These are phyloP conservation scores for Drosophila obscura DNA, from an alignment of 1,140 invertebrate species.

Conservation along the genomic window DNA sequence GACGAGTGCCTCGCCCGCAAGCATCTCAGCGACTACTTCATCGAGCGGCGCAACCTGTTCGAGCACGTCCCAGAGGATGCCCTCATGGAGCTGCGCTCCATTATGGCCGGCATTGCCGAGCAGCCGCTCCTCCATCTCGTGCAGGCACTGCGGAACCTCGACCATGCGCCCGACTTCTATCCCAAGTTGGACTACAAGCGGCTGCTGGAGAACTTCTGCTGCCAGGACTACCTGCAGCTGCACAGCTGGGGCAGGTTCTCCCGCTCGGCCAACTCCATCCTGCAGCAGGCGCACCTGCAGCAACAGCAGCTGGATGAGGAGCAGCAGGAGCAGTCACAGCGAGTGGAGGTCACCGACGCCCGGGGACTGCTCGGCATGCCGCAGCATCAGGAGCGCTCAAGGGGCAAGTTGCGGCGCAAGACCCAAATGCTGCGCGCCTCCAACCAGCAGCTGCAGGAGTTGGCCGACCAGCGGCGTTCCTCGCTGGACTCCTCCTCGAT, in stretches of 20 bases:
- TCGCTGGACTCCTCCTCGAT: conserved; percentile 69
- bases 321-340: neutral
- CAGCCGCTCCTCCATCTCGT: conserved; percentile 89
- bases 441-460: conserved; percentile 69
- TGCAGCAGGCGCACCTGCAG: neutral
- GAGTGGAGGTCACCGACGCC: conserved; percentile 31
- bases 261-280: conserved; percentile 6
- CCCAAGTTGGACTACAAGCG: conserved; percentile 87
- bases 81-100: conserved; percentile 87
- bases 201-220: conserved; percentile 87
- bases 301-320: neutral
- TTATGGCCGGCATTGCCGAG: conserved; percentile 88
- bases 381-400: conserved; percentile 61
- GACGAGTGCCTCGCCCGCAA: conserved; percentile 85
- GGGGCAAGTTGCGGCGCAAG: conserved; percentile 60
- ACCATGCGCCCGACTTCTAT: conserved; percentile 87
- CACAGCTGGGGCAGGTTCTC: conserved; percentile 57
- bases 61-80: conserved; percentile 87
- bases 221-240: conserved; percentile 85
- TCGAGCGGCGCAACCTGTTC: conserved; percentile 89
- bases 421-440: conserved; percentile 70
- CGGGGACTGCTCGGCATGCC: conserved; percentile 65
- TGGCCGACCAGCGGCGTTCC: conserved; percentile 44
- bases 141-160: conserved; percentile 87
- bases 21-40: conserved; percentile 89